These are phyloP conservation scores for Tylochromis polylepis DNA, from an alignment of 2,113 vertebrate species.

Conservation along the genomic window DNA sequence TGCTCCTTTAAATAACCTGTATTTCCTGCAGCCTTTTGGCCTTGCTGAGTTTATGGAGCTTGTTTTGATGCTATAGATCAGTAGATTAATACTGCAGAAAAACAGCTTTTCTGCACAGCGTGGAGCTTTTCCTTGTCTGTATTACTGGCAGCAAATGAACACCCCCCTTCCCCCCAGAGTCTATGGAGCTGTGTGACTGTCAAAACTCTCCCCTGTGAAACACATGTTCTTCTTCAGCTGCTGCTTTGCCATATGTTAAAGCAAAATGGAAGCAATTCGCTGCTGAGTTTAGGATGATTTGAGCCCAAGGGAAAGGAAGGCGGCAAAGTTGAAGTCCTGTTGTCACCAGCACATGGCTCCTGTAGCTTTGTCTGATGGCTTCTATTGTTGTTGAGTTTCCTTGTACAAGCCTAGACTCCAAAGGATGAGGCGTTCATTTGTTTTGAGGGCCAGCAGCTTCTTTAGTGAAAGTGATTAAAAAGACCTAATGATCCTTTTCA, in stretches of 20 bases:
- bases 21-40: not conserved
- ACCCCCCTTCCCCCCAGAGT: not conserved
- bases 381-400: conserved; percentile 23
- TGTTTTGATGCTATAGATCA: conserved; percentile 53
- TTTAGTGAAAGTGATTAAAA: conserved; percentile 40
- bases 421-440: not conserved
- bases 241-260: conserved; percentile 57
- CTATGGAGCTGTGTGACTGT: conserved; percentile 39
- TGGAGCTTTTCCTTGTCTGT: conserved; percentile 21
- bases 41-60: conserved; percentile 7
- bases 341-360: conserved; percentile 52
- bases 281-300: conserved; percentile 35
- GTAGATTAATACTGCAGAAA: conserved; percentile 40
- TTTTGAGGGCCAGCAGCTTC: conserved; percentile 17
- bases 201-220: conserved; percentile 42
- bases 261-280: conserved; percentile 24
- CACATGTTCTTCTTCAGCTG: conserved; percentile 21
- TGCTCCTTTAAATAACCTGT: conserved; percentile 1
- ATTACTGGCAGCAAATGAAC: conserved; percentile 42
- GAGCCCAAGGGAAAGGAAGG: conserved; percentile 10
- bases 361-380: conserved; percentile 20
- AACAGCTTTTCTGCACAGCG: conserved; percentile 49
- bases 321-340: conserved; percentile 16
- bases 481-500: conserved; percentile 52
- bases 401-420: not conserved